Base-by-base conservation (phyloP, 2,797 vertebrate genomes). In the Simalia tracyae region DNA sequence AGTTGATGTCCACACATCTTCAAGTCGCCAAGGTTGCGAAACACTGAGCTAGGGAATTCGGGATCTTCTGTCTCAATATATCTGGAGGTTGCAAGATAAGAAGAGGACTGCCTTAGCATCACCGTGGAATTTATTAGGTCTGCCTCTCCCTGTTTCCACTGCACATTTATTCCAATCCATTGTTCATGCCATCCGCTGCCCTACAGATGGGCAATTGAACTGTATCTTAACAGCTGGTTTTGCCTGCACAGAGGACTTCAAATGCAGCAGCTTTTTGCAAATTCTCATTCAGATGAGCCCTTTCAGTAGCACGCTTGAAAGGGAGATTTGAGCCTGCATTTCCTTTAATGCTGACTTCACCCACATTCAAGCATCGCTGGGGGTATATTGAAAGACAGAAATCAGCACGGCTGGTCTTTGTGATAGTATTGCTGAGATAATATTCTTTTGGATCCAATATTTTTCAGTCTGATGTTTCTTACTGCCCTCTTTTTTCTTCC, bases 391-490 rank as follows among this genome's bases (percentile, higher is more conserved):
- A 57, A 88, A 72, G 63, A 3, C 54, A 14, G 54, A 50, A 89
- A 26, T 46, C 31, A 85, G 89, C 89, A 9, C 4, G 31, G 28
- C 22, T 10, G 24, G 15, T 61, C 31, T 7, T 84, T 50, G 17
- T 24, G 54, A 86, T n/a, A 31, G 93, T 88, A 6, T 61, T 92
- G 63, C 86, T 95, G 95, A 95, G 94, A 89, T 31, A 81, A 56
- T 92, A 64, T 91, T 91, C 12, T 11, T 66, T 94, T 93, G 93
- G 94, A 91, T 72, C 92, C n/a, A 89, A 90, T 5, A 66, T 94
- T 92, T 92, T 94, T 92, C 85, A 86, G 24, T 93, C 88, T 59
- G 0, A 90, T 91, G 90, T 28, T 92, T 93, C 92, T 91, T 90
- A 60, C 94, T 68, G 91, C 90, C 88, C 12, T 24, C 94, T 81